A percentile compares a stretch with the other conserved stretches of the same genome.
phyloP scores from a whole-genome alignment of 2,888 invertebrate genomes.

The Eumerus sabulonum region DNA sequence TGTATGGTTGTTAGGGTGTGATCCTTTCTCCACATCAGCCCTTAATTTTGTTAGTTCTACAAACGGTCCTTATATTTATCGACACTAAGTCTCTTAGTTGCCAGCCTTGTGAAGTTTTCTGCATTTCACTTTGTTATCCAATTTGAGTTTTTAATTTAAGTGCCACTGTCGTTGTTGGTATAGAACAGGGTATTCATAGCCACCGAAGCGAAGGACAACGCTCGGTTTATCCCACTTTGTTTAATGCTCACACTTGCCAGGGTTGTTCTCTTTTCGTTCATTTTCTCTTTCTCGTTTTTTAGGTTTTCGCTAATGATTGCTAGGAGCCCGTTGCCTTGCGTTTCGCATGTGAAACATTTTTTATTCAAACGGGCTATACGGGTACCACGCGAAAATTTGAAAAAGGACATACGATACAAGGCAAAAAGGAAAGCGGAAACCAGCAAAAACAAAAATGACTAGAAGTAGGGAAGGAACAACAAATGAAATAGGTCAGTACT shows the following conservation, averaged over 20 bases:
- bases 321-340: no score
- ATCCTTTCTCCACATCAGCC: no score
- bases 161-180: background rate
- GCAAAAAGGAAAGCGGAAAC: background rate
- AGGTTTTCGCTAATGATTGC: no score
- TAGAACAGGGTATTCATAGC: background rate
- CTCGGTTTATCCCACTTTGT: background rate
- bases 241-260: background rate
- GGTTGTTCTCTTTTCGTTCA: background rate
- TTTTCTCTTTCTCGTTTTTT: background rate
- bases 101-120: no score
- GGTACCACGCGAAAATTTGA: slow-evolving; percentile 46
- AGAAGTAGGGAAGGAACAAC: no score
- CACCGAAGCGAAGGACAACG: background rate
- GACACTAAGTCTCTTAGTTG: no score
- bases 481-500: slow-evolving; percentile 57
- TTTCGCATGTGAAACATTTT: slow-evolving; percentile 33
- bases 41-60: no score
- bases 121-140: no score
- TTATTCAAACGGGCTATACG: slow-evolving; percentile 57
- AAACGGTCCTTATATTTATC: no score
- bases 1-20: no score
- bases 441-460: slow-evolving; percentile 26
- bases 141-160: background rate
- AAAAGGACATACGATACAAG: slow-evolving; percentile 34